Conservation (phyloP, 2,113 vertebrate species). For the Tapirus terrestris region DNA sequence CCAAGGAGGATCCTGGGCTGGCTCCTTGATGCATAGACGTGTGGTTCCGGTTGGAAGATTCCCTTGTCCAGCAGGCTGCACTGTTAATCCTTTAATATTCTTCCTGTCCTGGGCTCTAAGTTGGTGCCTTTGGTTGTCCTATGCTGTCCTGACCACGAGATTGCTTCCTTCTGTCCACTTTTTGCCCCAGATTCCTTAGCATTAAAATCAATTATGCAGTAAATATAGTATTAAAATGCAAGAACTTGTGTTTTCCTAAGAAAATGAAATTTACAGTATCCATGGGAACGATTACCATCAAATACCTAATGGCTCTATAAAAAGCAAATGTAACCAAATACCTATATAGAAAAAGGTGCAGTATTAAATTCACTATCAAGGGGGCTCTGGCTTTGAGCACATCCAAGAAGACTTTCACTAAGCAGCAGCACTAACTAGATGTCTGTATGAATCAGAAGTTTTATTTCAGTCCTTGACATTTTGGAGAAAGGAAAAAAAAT, state of each 20-base stretch:
- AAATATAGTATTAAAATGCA: conserved; percentile 56
- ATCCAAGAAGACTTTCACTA: background rate
- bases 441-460: conserved; percentile 3
- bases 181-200: background rate
- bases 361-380: background rate
- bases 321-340: conserved; percentile 54
- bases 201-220: conserved; percentile 48
- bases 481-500: background rate
- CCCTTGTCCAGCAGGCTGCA: background rate
- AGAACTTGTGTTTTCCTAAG: conserved; percentile 55
- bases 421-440: background rate
- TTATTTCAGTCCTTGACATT: background rate
- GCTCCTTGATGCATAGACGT: background rate
- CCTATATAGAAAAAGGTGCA: background rate
- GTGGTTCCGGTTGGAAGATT: background rate
- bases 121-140: background rate
- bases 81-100: background rate
- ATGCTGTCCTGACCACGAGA: background rate
- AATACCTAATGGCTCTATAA: conserved; percentile 58
- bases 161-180: background rate
- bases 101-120: no score
- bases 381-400: background rate
- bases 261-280: conserved; percentile 66
- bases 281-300: conserved; percentile 61
- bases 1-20: background rate